Conservation (phyloP, 2,797 vertebrate species). For the Aselliscus stoliczkanus region DNA sequence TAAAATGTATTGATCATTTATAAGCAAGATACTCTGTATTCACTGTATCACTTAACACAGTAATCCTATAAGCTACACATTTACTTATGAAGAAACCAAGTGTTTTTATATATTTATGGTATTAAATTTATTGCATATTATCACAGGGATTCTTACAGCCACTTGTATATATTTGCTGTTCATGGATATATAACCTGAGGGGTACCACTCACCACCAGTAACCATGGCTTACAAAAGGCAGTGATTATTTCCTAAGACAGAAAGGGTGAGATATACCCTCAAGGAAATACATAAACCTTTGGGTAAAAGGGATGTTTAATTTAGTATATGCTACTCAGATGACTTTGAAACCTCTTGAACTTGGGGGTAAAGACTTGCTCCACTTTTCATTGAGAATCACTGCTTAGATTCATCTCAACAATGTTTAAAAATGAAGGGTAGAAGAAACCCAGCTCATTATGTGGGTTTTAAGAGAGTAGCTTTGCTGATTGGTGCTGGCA, state of each 20-base stretch:
- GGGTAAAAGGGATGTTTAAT: neutral
- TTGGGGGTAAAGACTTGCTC: neutral
- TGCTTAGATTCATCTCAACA: neutral
- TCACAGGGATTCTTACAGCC: neutral
- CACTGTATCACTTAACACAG: neutral
- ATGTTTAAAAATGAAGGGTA: neutral
- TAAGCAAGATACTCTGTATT: neutral
- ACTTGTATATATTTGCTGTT: neutral
- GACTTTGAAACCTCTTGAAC: neutral
- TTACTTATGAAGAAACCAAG: neutral
- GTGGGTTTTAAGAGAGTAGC: neutral
- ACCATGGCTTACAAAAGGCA: neutral
- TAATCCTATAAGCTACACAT: neutral
- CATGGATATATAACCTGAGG: neutral
- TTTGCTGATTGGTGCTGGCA: neutral
- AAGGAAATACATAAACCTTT: neutral
- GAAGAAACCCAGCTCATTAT: neutral
- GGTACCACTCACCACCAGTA: neutral
- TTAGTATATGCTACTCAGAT: neutral
- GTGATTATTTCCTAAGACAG: neutral
- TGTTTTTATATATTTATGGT: neutral
- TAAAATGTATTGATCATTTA: neutral
- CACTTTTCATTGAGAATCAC: neutral
- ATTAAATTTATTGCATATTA: neutral
- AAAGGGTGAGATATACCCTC: neutral